Evolutionary conservation across 2,113 vertebrate species (phyloP), one percentile per base, ranked within the genome.

Genomic region (Pedionomus torquatus): DNA sequence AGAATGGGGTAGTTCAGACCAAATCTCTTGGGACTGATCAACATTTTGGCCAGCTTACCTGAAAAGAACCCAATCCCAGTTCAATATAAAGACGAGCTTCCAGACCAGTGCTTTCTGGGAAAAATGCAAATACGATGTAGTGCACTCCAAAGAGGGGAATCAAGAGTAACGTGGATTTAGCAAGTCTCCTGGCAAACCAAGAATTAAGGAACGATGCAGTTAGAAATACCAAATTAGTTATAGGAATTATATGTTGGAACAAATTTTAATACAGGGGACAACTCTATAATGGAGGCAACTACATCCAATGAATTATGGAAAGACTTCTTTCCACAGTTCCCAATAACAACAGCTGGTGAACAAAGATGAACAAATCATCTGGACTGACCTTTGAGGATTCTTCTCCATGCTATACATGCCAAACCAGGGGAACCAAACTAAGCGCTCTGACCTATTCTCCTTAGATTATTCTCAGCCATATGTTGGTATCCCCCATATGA

Each of bases 91-190:
- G 87, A 18, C 97, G 94, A 81, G 94, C 97, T 57, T 97, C 97
- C 51, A 97, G 70, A 8, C 97, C 98, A 11, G 90, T 97, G 83
- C 82, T 96, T 77, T 98, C 98, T 10, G 98, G 98, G 94, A 97
- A 98, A 68, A 98, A 96, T 1, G 97, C 97, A 69, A 98, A 98
- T 1, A 98, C 85, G 2, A 98, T 89, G 41, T 98, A 98, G 87
- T 98, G 98, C 46, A 97, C 97, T 77, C 98, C 98, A 28, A 98
- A 98, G 82, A 98, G 96, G 1, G 98, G 98, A 72, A 98, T 98
- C 72, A 98, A 37, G 8, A 98, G 96, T 2, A 98, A 91, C 0
- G 98, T 98, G 37, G 98, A 98, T 66, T 98, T 98, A 7, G 98
- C 97, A 43, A 98, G 95, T 51, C 97, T 85, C 96, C 98, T 98